Percentiles rank a stretch among this genome's conserved stretches.
These are phyloP conservation scores for Dryocosmus kuriphilus DNA, from an alignment of 2,888 invertebrate species.

Conservation along the genomic window DNA sequence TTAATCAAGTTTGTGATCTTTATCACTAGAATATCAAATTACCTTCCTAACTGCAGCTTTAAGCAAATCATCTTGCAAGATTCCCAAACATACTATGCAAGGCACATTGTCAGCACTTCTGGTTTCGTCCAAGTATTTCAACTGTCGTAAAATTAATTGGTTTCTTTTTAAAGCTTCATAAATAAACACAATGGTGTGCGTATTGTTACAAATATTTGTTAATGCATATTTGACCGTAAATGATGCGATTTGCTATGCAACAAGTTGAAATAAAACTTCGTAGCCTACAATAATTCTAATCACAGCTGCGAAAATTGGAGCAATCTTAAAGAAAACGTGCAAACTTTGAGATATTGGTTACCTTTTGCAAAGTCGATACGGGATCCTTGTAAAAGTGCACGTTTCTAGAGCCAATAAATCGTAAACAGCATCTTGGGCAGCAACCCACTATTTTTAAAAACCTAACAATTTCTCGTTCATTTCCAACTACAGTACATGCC, in stretches of 20 bases:
- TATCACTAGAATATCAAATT: conserved; percentile 61
- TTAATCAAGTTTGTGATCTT: neutral
- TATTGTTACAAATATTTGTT: too few relatives aligned
- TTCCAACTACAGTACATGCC: neutral
- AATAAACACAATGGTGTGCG: too few relatives aligned
- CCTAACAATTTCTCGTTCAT: conserved; percentile 57
- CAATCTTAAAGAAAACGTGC: too few relatives aligned
- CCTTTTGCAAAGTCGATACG: conserved; percentile 78
- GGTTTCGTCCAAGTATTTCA: conserved; percentile 64
- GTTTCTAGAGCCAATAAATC: conserved; percentile 82
- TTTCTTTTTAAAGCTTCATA: neutral
- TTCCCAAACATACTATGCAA: conserved; percentile 86
- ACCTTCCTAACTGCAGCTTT: conserved; percentile 79
- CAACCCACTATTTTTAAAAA: conserved; percentile 79
- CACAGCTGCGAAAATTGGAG: too few relatives aligned
- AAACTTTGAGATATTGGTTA: conserved; percentile 64
- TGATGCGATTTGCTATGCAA: too few relatives aligned
- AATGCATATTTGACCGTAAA: too few relatives aligned
- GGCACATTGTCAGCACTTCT: conserved; percentile 79
- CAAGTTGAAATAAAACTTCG: too few relatives aligned
- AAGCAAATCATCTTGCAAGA: conserved; percentile 82
- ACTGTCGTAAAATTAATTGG: conserved; percentile 54
- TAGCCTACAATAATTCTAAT: too few relatives aligned
- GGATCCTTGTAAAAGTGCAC: conserved; percentile 80
- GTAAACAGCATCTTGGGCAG: conserved; percentile 84